Evolutionary conservation across 2,888 invertebrate species (phyloP), one percentile per base, ranked within the genome.

Genomic region (Galeopsomyia nigrocyanea): DNA sequence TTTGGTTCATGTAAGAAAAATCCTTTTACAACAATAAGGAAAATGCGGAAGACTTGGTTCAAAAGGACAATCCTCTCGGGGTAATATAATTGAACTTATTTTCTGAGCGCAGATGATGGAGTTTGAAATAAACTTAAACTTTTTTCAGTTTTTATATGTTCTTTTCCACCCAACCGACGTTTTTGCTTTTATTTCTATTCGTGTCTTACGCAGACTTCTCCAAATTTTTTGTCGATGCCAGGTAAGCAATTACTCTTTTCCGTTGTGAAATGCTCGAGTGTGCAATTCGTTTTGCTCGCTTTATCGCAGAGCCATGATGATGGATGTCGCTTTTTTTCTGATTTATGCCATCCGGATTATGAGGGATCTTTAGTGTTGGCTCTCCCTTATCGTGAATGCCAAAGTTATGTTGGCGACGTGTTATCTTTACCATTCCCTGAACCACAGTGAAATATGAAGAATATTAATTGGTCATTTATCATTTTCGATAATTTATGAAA

Each of bases 181-280:
- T 26, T 56, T 47, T 57, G 17, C 56, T 19, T 13, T 57, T 39
- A 13, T 39, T 39, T 9, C 7, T 1, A 39, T 39, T 39, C 39
- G 7, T 39, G 13, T 7, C 21, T 17, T 49, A n/a, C 53, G 31
- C n/a, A 47, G 7, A 26, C 53, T 68, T 53, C 17, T 68, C 13
- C 39, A 7, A 53, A 65, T 62, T 75, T 66, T 71, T 75, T 75
- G 68, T 65, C 71, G 47, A 17, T 39, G 47, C 31, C 22, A 63
- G 17, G 50, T 49, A 60, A 61, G 58, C 74, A 71, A 75, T 75
- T 74, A 71, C 74, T 74, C 68, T 62, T 69, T 47, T 39, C 57
- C 57, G 17, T 68, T 53, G 65, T 53, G 70, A 70, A 70, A 60
- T 19, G 70, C 22, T 19, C 14, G 60, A 46, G 51, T 50, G 64